These are phyloP conservation scores for Epizoanthus ramosus DNA, from an alignment of 92 coral and sea anemone species.

Conservation along the genomic window DNA sequence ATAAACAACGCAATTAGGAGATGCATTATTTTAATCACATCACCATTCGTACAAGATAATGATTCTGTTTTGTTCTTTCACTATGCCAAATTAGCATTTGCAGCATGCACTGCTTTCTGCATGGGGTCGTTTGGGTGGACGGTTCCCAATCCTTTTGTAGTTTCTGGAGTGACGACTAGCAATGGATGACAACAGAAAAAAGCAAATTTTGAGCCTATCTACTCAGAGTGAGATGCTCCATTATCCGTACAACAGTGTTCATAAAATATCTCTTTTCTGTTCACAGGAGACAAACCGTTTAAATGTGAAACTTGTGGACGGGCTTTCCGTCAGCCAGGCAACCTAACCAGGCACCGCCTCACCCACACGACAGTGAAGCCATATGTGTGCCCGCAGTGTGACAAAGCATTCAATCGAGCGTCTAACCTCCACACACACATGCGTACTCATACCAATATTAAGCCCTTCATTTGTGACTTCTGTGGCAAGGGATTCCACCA, in stretches of 20 bases:
- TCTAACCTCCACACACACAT: slow-evolving; percentile 98
- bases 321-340: slow-evolving; percentile 86
- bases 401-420: slow-evolving; percentile 97
- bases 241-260: background rate
- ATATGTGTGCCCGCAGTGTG: slow-evolving; percentile 95
- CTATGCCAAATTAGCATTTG: too few relatives aligned
- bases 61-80: too few relatives aligned
- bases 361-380: slow-evolving; percentile 91
- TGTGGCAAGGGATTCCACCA: slow-evolving; percentile 98
- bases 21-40: too few relatives aligned
- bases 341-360: slow-evolving; percentile 81
- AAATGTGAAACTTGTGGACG: slow-evolving; percentile 84
- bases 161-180: too few relatives aligned
- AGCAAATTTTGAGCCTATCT: too few relatives aligned
- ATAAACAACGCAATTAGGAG: too few relatives aligned
- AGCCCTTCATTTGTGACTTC: slow-evolving; percentile 94
- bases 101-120: too few relatives aligned
- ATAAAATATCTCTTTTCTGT: background rate
- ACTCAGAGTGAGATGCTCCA: background rate
- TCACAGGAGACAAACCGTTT: slow-evolving; percentile 70
- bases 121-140: too few relatives aligned
- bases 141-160: too few relatives aligned
- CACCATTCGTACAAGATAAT: too few relatives aligned
- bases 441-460: slow-evolving; percentile 95
- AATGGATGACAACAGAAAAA: too few relatives aligned